Base-by-base conservation (phyloP, 2,797 vertebrate species). In the Lycodopsis pacificus region DNA sequence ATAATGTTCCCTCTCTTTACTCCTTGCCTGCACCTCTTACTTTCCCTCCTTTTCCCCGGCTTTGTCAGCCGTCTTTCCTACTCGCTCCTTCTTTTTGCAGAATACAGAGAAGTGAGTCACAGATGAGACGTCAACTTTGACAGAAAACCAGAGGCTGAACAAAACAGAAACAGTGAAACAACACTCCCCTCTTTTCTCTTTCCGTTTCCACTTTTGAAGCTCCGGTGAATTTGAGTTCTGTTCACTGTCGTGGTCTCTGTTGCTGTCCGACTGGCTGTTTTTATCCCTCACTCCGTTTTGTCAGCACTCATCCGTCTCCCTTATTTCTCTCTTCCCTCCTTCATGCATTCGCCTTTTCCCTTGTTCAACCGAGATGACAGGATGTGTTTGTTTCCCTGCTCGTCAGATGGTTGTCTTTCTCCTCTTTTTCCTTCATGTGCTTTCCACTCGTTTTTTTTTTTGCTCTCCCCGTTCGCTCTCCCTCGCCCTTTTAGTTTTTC, bases 151-250 rank as follows among this genome's bases (percentile, higher is more conserved):
- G 48, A n/a, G 20, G 20, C 20, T 22, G 48, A 51, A 22, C 10
- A 12, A 51, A 51, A 12, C 49, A 51, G 48, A n/a, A n/a, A 7
- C 19, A 10, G 48, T 46, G 0, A 7, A 48, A 48, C 44, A 22
- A 48, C 46, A 3, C 46, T 48, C 46, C 46, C 44, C 8, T 30
- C 1, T 63, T 25, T 30, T 32, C 17, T 9, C 20, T 40, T 53
- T 54, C 12, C 71, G 10, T 68, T 58, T 53, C 72, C 14, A 22
- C 75, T 66, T 80, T 62, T 63, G 42, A 77, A 72, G 80, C 74
- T 51, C 42, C 27, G 9, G 64, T 30, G 9, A 84, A 73, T 80
- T 73, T 4, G n/a, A 11, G 49, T 53, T 17, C 40, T 62, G 49
- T 65, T 42, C n/a, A 2, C 32, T 14, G 42, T 36, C 3, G 14